Base-by-base conservation (phyloP, 1,140 invertebrate genomes). In the Hylaeus anthracinus region DNA sequence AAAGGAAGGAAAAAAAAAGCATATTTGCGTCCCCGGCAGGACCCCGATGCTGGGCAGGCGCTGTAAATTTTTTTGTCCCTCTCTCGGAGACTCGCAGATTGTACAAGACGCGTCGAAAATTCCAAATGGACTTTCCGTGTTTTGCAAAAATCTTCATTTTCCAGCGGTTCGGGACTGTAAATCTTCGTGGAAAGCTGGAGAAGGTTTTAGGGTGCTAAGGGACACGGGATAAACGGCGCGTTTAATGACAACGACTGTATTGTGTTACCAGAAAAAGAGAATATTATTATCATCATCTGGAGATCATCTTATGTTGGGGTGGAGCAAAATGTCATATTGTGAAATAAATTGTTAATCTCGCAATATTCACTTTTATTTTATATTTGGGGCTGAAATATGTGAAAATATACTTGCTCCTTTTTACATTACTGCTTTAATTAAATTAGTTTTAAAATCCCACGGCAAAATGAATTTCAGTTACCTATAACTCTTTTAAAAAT, bases 1-100 rank as follows among this genome's bases (percentile, higher is more conserved):
- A 45, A 53, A 15, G 5, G 2, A 3, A 37, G 5, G 2, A 1
- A 1, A 60, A 12, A 12, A 75, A 75, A 80, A 75, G 5, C 15
- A 72, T 39, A 72, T 78, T 78, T 71, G 67, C 75, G 60, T 70
- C 58, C 67, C 55, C 4, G 69, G 37, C 5, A 75, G 53, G 65
- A 14, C 43, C 26, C 26, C n/a, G 37, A 14, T 14, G 39, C 41
- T 48, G 5, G 41, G 53, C 45, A 55, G 26, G 15, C 48, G 55
- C 10, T 72, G 80, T 82, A 82, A 82, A 82, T 43, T 61, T 79
- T 58, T 70, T 77, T 41, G 37, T 55, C n/a, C 12, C 8, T 26
- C 8, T 15, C 15, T 9, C 8, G 51, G 51, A 9, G 9, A 8
- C 3, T 3, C 15, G 37, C 45, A 15, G 53, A 41, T n/a, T 61